A percentile compares a stretch with the other conserved stretches of the same genome.
Conservation (phyloP, 1,140 invertebrate genomes). For the Leguminivora glycinivorella region DNA sequence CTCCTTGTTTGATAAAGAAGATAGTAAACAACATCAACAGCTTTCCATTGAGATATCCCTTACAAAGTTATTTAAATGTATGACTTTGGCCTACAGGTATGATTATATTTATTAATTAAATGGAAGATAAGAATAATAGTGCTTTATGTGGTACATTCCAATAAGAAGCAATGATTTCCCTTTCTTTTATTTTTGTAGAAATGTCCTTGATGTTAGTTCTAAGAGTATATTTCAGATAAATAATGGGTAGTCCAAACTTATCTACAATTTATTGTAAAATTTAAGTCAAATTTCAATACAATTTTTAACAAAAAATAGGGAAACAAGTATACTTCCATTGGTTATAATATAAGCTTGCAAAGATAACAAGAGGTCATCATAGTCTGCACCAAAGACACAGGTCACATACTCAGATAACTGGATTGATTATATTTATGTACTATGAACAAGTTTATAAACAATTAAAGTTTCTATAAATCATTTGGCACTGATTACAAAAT, state of each 20-base stretch:
- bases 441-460: constrained; percentile 48
- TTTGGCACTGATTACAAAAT: background rate
- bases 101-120: constrained; percentile 32
- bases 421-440: constrained; percentile 51
- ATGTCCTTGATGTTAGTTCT: background rate
- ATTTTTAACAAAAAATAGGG: constrained; percentile 48
- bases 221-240: background rate
- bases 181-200: background rate
- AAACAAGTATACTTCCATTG: constrained; percentile 62
- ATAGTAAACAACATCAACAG: constrained; percentile 80
- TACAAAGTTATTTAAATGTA: constrained; percentile 97
- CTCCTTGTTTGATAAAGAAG: constrained; percentile 70
- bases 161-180: background rate
- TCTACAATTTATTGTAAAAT: background rate
- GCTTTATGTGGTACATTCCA: background rate
- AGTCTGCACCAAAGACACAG: constrained; percentile 64
- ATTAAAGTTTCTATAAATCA: constrained; percentile 31
- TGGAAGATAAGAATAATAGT: background rate
- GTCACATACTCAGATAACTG: constrained; percentile 69
- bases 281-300: background rate
- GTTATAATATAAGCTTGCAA: constrained; percentile 50
- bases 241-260: background rate
- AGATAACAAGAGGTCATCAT: constrained; percentile 73
- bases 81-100: constrained; percentile 97
- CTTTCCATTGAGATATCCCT: constrained; percentile 95